Evolutionary conservation across 2,888 invertebrate genomes (phyloP).

Genomic region (Ligdia adustata): DNA sequence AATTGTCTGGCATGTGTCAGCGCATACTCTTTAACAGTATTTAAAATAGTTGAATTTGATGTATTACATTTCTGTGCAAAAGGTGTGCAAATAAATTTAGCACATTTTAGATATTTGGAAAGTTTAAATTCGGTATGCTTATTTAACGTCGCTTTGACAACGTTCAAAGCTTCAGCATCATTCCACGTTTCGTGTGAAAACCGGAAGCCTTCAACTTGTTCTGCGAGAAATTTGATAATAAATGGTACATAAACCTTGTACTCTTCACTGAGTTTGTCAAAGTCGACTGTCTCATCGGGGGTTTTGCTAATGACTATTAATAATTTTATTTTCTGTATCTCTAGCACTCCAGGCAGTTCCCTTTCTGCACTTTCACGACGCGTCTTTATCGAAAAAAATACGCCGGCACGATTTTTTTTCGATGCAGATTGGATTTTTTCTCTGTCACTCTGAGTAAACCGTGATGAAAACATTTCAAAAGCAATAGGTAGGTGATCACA

Average conservation of each 20-base stretch:
- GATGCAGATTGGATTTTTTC: no score
- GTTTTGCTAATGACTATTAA: background rate
- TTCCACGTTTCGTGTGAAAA: background rate
- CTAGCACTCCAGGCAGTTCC: slow-evolving; percentile 2
- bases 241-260: background rate
- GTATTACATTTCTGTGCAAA: background rate
- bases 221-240: background rate
- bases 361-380: no score
- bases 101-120: background rate
- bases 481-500: no score
- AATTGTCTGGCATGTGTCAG: slow-evolving; percentile 3
- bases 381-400: no score
- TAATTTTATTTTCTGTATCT: slow-evolving; percentile 4
- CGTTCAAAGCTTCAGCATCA: no score
- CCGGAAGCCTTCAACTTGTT: no score
- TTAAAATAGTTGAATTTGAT: background rate
- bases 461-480: no score
- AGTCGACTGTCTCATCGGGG: background rate
- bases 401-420: no score
- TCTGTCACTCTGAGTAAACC: no score
- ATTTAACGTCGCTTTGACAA: background rate
- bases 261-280: background rate
- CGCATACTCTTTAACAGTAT: background rate
- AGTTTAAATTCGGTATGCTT: background rate
- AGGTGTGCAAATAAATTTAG: background rate